Conservation (phyloP, 2,113 vertebrate species). For the Cnemophilus loriae region DNA sequence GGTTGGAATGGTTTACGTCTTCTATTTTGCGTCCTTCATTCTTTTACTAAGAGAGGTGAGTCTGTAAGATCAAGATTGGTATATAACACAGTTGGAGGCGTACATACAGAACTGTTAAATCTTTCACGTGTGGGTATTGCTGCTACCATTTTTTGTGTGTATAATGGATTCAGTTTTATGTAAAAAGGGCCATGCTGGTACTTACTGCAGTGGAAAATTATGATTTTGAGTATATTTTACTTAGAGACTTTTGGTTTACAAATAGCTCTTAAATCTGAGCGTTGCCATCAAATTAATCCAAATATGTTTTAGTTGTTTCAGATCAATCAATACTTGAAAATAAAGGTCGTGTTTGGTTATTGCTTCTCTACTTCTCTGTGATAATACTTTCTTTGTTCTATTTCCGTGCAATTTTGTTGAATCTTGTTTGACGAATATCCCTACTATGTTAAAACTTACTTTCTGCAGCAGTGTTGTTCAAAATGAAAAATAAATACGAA, state of each 20-base stretch:
- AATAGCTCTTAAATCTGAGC: not conserved
- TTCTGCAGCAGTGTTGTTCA: not conserved
- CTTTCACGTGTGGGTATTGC: not conserved
- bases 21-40: constrained; percentile 97
- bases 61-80: not conserved
- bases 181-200: not conserved
- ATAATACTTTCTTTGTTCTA: not conserved
- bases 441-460: not conserved
- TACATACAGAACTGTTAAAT: not conserved
- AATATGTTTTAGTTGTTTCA: not conserved
- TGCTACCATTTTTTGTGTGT: not conserved
- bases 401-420: not conserved
- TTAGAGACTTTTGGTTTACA: not conserved
- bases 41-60: constrained; percentile 92
- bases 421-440: not conserved
- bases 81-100: not conserved
- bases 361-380: not conserved
- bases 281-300: not conserved
- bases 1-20: constrained; percentile 97
- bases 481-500: not conserved
- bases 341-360: not conserved
- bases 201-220: not conserved
- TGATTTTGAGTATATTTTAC: not conserved
- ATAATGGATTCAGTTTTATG: not conserved
- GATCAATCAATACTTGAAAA: not conserved